Evolutionary conservation across 1,140 invertebrate genomes (phyloP), one percentile per base, ranked within the genome.

Genomic region (Pachyrhynchus sulphureomaculatus): DNA sequence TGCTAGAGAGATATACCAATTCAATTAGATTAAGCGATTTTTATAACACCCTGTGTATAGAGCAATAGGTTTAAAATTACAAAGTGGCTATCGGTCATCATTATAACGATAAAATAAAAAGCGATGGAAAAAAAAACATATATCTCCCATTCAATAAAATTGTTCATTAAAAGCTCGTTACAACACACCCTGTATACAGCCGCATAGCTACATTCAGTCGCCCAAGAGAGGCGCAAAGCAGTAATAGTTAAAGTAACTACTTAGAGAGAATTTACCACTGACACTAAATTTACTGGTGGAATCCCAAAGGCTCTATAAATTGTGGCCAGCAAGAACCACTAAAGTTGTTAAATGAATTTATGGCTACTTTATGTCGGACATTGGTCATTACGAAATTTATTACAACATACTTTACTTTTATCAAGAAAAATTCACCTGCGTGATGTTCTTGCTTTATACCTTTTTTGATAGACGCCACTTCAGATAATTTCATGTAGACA

Each of bases 301-400:
- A 55, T 68, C 66, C 71, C 70, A 32, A 32, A 64, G 70, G 71
- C 34, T 52, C 62, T 37, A 65, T 73, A 73, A 73, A 73, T 73
- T 73, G 69, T 63, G 69, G 70, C 61, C 51, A 49, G 67, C 66
- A 73, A 68, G 68, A 72, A 60, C 66, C 64, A 70, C 67, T 70
- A 72, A 73, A 73, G 72, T 73, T 73, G 72, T 73, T 73, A 72
- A 73, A 73, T 73, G 70, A 73, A 73, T 73, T 73, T 73, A 73
- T 68, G 64, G 70, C 61, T 62, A 65, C 67, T 68, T 47, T 59
- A 72, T 65, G 67, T 69, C 67, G 64, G 71, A 70, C 68, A 67
- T 41, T 66, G 70, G 71, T 71, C 71, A 68, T 73, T 72, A 65
- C 68, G 21, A 53, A 73, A 71, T 71, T 73, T 73, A 73, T 69